Evolutionary conservation across 92 coral and sea anemone species (phyloP).

Genomic region (Metridium senile): DNA sequence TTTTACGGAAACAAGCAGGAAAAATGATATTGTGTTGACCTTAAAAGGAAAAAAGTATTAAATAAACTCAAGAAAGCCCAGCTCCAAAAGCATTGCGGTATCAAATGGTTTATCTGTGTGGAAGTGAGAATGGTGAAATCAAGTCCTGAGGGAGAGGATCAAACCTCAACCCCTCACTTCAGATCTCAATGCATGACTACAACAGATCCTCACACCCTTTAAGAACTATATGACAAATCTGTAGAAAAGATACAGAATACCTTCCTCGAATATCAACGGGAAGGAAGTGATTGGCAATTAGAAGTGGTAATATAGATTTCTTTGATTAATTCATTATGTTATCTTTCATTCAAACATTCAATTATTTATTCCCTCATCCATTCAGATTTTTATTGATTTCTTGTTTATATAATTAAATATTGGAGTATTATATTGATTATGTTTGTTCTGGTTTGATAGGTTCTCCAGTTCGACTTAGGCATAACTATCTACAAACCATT

Average conservation of each 20-base stretch:
- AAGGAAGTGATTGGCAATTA: constrained; percentile 35
- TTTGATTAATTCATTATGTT: too few species aligned
- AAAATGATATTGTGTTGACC: constrained; percentile 17
- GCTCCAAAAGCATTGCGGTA: constrained; percentile 5
- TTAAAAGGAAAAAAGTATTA: constrained; percentile 17
- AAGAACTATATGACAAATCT: constrained; percentile 9
- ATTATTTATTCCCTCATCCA: too few species aligned
- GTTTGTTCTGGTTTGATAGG: constrained; percentile 8
- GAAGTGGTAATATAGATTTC: constrained; percentile 13
- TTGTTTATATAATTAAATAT: constrained; percentile 16
- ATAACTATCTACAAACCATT: constrained; percentile 46
- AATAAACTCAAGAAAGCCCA: not conserved
- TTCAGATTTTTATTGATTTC: too few species aligned
- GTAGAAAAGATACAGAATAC: constrained; percentile 23
- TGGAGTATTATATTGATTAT: constrained; percentile 1
- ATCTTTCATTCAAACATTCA: too few species aligned
- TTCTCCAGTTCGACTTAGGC: constrained; percentile 30
- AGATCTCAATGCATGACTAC: constrained; percentile 27
- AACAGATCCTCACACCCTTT: constrained; percentile 20
- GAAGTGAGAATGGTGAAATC: constrained; percentile 44
- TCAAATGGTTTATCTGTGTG: constrained; percentile 37
- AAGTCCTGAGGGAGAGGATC: constrained; percentile 30
- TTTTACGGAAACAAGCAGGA: constrained; percentile 20
- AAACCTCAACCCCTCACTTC: constrained; percentile 35
- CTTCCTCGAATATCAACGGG: constrained; percentile 9